Evolutionary conservation across 2,888 invertebrate genomes (phyloP).

Genomic region (Drosophila mercatorum): DNA sequence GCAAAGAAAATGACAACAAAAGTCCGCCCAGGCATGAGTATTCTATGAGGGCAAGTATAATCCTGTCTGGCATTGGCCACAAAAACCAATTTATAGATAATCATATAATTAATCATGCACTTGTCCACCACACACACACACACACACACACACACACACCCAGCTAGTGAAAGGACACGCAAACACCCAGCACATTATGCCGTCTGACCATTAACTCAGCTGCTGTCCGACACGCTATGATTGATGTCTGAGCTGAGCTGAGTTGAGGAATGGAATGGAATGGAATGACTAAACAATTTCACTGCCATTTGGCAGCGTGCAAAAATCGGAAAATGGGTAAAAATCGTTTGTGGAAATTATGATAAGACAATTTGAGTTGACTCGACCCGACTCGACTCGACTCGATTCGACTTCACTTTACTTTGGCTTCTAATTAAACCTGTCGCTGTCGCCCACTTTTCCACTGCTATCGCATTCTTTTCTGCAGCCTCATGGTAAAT

Average conservation of each 20-base stretch:
- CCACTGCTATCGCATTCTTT: conserved; percentile 15
- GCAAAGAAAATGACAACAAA: conserved; percentile 41
- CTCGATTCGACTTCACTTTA: not conserved
- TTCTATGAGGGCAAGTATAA: not conserved
- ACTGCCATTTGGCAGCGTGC: conserved; percentile 52
- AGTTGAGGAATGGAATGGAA: conserved; percentile 38
- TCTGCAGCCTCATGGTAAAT: conserved; percentile 76
- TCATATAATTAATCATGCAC: conserved; percentile 80
- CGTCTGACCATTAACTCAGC: conserved; percentile 67
- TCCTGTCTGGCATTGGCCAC: conserved; percentile 29
- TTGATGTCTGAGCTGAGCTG: conserved; percentile 59
- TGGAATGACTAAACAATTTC: conserved; percentile 72
- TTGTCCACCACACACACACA: conserved; percentile 59
- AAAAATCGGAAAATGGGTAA: conserved; percentile 58
- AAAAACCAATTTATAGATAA: conserved; percentile 77
- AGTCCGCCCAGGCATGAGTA: not conserved
- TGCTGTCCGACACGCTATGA: conserved; percentile 57
- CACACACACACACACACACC: conserved; percentile 18
- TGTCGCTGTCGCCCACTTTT: conserved; percentile 40
- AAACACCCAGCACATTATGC: conserved; percentile 73
- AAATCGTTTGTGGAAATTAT: conserved; percentile 64
- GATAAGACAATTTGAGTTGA: conserved; percentile 77
- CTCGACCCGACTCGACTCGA: conserved; percentile 11
- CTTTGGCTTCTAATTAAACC: conserved; percentile 70
- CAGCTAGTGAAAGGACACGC: conserved; percentile 55